Conservation (phyloP, 2,797 vertebrate genomes). For the Nyctibius grandis region DNA sequence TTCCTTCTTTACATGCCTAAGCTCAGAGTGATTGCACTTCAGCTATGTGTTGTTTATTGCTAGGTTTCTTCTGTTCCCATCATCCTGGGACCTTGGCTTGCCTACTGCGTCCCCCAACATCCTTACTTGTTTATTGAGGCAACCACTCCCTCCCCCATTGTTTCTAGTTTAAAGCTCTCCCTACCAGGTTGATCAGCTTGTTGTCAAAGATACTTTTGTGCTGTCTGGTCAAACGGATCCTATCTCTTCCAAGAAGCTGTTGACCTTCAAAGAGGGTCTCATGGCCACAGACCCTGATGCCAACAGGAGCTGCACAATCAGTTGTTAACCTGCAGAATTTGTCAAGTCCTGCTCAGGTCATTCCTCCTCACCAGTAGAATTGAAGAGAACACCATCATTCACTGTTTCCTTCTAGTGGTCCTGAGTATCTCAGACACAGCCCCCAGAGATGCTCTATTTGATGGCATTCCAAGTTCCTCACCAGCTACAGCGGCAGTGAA, state of each 20-base stretch:
- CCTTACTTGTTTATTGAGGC: neutral
- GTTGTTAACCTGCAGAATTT: neutral
- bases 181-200: neutral
- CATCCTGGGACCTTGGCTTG: neutral
- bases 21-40: neutral
- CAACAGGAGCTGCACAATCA: neutral
- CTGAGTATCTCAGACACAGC: neutral
- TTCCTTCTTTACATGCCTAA: neutral
- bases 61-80: neutral
- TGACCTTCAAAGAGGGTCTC: neutral
- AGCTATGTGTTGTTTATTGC: neutral
- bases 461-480: neutral
- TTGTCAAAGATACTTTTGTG: neutral
- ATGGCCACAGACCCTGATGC: neutral
- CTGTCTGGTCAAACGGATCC: neutral
- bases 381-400: neutral
- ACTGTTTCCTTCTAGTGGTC: neutral
- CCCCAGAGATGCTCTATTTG: neutral
- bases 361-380: neutral
- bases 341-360: neutral
- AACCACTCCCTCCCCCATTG: neutral
- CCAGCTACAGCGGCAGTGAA: neutral
- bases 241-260: neutral
- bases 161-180: neutral
- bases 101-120: neutral